A percentile compares a stretch with the other conserved stretches of the same genome.
Conservation (phyloP, 2,797 vertebrate species). For the Meda fulgida region DNA sequence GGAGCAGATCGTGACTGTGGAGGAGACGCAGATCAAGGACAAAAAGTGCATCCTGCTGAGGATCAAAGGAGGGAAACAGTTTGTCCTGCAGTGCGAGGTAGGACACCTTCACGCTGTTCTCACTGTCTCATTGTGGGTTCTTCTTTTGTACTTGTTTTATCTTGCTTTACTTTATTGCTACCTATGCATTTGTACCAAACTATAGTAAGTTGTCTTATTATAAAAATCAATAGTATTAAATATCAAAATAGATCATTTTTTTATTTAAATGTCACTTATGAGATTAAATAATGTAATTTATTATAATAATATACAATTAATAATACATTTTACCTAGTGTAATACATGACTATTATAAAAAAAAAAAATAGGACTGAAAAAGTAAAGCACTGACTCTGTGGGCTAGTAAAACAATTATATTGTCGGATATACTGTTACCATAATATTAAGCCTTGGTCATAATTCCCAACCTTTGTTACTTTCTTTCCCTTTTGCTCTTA, state of each 20-base stretch:
- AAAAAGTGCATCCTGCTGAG: conserved; percentile 96
- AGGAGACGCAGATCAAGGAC: conserved; percentile 97
- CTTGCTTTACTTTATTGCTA: background rate
- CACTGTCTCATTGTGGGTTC: background rate
- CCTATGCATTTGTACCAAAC: conserved; percentile 16
- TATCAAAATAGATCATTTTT: background rate
- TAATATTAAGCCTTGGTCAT: background rate
- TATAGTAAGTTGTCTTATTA: background rate
- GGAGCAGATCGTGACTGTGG: conserved; percentile 95
- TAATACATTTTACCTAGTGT: too few relatives aligned
- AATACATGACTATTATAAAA: background rate
- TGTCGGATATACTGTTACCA: background rate
- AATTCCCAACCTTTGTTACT: background rate
- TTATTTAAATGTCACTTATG: background rate
- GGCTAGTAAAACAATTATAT: too few relatives aligned
- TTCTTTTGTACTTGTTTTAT: background rate
- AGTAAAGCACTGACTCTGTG: background rate
- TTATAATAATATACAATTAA: background rate
- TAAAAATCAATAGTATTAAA: background rate
- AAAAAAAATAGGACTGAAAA: background rate
- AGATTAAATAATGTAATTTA: background rate
- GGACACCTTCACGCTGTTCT: conserved; percentile 11
- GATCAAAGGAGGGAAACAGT: conserved; percentile 97
- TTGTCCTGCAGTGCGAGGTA: conserved; percentile 97
- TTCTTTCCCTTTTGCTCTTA: background rate